These are phyloP conservation scores for Reticulitermes lucifugus DNA, from an alignment of 2,888 invertebrate species.

Conservation along the genomic window DNA sequence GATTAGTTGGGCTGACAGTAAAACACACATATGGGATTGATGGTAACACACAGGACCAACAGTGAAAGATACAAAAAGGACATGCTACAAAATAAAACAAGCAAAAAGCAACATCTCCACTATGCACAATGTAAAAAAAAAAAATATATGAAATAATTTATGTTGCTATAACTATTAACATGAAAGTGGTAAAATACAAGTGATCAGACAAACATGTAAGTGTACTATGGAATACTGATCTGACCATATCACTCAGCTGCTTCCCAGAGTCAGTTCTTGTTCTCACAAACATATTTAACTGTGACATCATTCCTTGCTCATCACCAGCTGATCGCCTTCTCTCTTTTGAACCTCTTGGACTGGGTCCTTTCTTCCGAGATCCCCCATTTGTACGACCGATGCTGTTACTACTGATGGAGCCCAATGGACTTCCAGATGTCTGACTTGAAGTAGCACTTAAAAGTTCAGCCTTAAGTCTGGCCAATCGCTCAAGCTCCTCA, in stretches of 20 bases:
- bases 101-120: no score
- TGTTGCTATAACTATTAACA: no score
- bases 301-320: conserved; percentile 73
- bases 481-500: conserved; percentile 71
- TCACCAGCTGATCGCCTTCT: conserved; percentile 87
- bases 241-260: conserved; percentile 83
- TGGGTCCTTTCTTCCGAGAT: conserved; percentile 48
- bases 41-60: no score
- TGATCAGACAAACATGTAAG: no score
- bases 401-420: conserved; percentile 62
- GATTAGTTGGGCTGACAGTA: no score
- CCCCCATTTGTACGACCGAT: conserved; percentile 58
- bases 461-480: conserved; percentile 66
- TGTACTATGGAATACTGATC: conserved; percentile 1
- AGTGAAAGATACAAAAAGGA: no score
- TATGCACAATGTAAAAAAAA: no score
- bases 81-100: no score
- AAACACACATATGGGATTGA: no score
- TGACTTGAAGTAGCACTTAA: conserved; percentile 57
- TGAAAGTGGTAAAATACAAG: no score
- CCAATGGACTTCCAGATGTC: conserved; percentile 59
- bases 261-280: conserved; percentile 90
- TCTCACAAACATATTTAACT: conserved; percentile 78
- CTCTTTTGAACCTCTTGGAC: conserved; percentile 66
- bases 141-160: no score